phyloP scores from a whole-genome alignment of 2,888 invertebrate genomes.

The Dusona sp. region DNA sequence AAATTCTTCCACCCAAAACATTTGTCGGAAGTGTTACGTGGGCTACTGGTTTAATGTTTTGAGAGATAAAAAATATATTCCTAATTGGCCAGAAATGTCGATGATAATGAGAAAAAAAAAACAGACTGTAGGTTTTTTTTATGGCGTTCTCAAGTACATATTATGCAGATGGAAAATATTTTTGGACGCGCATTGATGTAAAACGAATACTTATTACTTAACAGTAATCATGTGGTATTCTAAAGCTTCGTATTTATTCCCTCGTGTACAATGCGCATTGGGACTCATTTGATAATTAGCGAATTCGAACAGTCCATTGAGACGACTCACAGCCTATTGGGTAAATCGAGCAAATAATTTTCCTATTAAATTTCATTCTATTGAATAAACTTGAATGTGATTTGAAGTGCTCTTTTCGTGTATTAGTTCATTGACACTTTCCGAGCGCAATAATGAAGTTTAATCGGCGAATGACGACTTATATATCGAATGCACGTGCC shows the following conservation, averaged over 20 bases:
- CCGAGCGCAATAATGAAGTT: not conserved
- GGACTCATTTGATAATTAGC: too few species aligned
- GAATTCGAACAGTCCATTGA: not conserved
- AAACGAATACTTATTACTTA: not conserved
- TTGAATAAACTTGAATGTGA: slow-evolving; percentile 1
- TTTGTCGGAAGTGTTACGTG: not conserved
- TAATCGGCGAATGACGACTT: not conserved
- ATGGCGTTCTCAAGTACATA: too few species aligned
- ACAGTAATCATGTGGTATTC: not conserved
- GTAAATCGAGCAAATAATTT: not conserved
- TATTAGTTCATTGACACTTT: slow-evolving; percentile 13
- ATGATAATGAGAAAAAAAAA: not conserved
- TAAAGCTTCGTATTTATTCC: not conserved
- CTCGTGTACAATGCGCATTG: not conserved
- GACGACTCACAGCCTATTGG: not conserved
- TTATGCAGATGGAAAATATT: too few species aligned
- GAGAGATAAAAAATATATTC: not conserved
- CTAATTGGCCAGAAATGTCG: not conserved
- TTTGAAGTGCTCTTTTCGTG: not conserved
- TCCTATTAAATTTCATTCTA: slow-evolving; percentile 8
- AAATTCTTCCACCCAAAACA: not conserved
- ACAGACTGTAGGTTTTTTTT: too few species aligned
- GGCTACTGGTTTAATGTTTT: not conserved
- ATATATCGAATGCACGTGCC: not conserved
- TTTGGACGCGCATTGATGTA: not conserved